Percentiles rank a stretch among this genome's conserved stretches.
These are phyloP conservation scores for Hydra vulgaris DNA, from an alignment of 30 jellyfish, hydroid and myxozoan genomes.

Conservation along the genomic window DNA sequence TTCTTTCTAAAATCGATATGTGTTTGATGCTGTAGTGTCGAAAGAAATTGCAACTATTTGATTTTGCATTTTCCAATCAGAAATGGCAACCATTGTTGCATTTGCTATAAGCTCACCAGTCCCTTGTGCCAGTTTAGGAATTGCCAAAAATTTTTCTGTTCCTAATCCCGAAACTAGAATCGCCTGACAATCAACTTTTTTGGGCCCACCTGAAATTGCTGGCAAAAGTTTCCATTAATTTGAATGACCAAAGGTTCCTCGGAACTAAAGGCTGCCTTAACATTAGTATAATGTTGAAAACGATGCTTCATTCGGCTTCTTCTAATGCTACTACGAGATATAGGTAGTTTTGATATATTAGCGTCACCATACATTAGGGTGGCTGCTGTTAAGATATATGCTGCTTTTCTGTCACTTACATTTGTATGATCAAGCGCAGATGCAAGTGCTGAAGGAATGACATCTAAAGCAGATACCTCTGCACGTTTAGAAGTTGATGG, in stretches of 20 bases:
- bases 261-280: not conserved
- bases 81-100: not conserved
- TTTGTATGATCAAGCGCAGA: not conserved
- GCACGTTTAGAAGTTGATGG: not conserved
- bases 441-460: no score
- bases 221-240: not conserved
- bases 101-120: not conserved
- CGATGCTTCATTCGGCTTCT: not conserved
- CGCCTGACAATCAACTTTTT: not conserved
- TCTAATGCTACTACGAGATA: not conserved
- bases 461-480: not conserved
- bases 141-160: not conserved
- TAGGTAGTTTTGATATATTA: not conserved
- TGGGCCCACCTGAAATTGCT: not conserved
- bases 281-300: not conserved
- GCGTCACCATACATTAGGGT: not conserved
- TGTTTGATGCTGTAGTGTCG: not conserved
- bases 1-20: not conserved
- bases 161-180: not conserved
- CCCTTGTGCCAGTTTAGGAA: not conserved
- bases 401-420: not conserved
- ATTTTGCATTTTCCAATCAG: not conserved
- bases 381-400: not conserved
- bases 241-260: not conserved
- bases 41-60: not conserved